Conservation (phyloP, 2,888 invertebrate species). For the Zele albiditarsus region DNA sequence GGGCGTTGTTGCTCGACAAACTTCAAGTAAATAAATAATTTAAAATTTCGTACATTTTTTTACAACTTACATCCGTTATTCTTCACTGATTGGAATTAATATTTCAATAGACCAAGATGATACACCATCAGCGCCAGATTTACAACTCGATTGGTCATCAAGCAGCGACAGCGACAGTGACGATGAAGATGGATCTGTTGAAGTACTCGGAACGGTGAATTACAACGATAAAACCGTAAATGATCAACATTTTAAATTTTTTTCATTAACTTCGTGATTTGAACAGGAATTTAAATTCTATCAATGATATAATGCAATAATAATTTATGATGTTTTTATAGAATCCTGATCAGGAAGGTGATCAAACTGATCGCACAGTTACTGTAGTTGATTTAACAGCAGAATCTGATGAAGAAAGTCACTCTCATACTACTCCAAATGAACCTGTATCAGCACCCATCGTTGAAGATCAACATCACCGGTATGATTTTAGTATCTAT, state of each 20-base stretch:
- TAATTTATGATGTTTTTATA: slow-evolving; percentile 41
- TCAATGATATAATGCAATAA: not conserved
- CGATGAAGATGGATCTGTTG: slow-evolving; percentile 76
- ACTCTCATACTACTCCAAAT: slow-evolving; percentile 45
- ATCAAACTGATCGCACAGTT: slow-evolving; percentile 72
- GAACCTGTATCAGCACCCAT: slow-evolving; percentile 53
- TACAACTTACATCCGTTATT: not conserved
- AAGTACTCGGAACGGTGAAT: slow-evolving; percentile 72
- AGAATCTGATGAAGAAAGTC: slow-evolving; percentile 75
- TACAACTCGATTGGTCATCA: slow-evolving; percentile 85
- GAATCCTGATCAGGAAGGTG: slow-evolving; percentile 54
- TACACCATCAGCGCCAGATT: slow-evolving; percentile 80
- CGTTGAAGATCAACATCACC: slow-evolving; percentile 54
- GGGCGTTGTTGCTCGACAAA: slow-evolving; percentile 54
- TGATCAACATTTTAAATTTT: not conserved
- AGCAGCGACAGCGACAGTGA: slow-evolving; percentile 72
- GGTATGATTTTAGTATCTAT: slow-evolving; percentile 47
- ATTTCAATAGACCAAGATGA: slow-evolving; percentile 64
- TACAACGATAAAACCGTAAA: slow-evolving; percentile 60
- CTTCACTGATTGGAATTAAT: slow-evolving; percentile 7
- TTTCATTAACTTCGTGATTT: not conserved
- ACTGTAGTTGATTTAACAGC: slow-evolving; percentile 77
- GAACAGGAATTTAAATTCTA: not conserved
- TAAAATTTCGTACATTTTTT: not conserved
- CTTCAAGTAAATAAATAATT: slow-evolving; percentile 55